These are phyloP conservation scores for Vidua macroura DNA, from an alignment of 2,113 vertebrate species.

Conservation along the genomic window DNA sequence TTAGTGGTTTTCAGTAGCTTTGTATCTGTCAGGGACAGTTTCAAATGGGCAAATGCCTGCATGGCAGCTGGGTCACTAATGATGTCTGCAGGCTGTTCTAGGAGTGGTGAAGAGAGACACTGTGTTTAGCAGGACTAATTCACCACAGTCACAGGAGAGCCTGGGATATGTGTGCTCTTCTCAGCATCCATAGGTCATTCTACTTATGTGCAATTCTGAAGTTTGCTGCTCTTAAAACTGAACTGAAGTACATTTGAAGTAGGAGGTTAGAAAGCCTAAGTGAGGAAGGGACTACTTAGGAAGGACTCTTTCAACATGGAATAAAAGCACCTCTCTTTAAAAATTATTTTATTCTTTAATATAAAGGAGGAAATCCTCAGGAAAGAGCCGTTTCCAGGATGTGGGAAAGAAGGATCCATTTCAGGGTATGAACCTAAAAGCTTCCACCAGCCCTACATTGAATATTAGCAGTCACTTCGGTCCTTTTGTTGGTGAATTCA, in stretches of 20 bases:
- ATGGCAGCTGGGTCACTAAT: background rate
- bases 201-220: background rate
- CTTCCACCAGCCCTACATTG: background rate
- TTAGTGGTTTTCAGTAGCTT: background rate
- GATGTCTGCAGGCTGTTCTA: background rate
- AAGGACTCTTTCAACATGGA: background rate
- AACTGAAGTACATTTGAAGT: background rate
- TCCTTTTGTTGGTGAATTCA: background rate
- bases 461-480: background rate
- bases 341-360: background rate
- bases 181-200: background rate
- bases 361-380: background rate
- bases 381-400: background rate
- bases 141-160: background rate
- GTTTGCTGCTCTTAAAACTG: background rate
- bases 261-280: background rate
- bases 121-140: background rate
- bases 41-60: background rate
- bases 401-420: background rate
- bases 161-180: background rate
- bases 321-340: background rate
- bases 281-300: background rate
- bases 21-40: background rate
- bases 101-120: background rate
- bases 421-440: background rate